A percentile compares a stretch with the other conserved stretches of the same genome.
These are phyloP conservation scores for Acyrthosiphon pisum DNA, from an alignment of 1,140 invertebrate species.

Conservation along the genomic window DNA sequence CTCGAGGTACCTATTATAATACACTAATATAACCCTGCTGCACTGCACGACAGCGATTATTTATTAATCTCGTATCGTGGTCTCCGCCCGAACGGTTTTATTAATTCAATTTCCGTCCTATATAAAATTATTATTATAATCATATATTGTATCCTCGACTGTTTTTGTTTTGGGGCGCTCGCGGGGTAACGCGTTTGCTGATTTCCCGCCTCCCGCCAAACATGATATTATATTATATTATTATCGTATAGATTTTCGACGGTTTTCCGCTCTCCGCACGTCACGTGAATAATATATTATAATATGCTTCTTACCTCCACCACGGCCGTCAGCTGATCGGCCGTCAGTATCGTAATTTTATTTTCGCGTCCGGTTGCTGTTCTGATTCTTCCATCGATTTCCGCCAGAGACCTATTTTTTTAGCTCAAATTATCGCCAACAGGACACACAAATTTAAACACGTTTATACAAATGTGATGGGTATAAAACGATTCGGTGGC, in stretches of 20 bases:
- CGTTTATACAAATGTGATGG: not conserved
- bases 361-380: not conserved
- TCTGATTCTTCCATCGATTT: not conserved
- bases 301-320: not conserved
- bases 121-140: not conserved
- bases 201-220: not conserved
- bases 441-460: not conserved
- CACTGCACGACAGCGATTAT: not conserved
- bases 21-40: not conserved
- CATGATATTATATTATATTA: not conserved
- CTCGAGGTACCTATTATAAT: not conserved
- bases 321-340: not conserved
- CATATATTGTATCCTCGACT: not conserved
- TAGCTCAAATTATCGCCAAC: not conserved
- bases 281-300: not conserved
- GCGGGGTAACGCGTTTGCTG: not conserved
- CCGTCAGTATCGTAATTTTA: not conserved
- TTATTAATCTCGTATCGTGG: not conserved
- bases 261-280: not conserved
- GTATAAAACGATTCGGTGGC: not conserved
- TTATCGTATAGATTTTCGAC: not conserved
- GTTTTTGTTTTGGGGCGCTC: not conserved
- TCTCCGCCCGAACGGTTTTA: not conserved
- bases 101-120: not conserved
- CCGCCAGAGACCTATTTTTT: not conserved